A percentile compares a stretch with the other conserved stretches of the same genome.
Evolutionary conservation across 2,113 vertebrate genomes (phyloP).

Genomic region (Phrynosoma platyrhinos): DNA sequence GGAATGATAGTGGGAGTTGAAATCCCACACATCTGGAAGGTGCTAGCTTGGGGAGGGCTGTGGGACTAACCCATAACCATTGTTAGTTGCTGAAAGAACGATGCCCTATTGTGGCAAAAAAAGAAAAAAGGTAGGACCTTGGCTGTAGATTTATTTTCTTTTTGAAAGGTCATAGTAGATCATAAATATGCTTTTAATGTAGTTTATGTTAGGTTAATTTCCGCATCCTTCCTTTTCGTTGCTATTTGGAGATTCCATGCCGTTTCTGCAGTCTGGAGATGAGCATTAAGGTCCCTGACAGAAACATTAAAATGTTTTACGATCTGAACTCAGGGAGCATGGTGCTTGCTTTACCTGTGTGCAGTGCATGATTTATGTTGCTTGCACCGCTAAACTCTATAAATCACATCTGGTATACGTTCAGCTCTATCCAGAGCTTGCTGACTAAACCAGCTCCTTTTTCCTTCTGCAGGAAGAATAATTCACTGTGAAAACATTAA

Average conservation of each 20-base stretch:
- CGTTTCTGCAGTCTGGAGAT: conserved; percentile 27
- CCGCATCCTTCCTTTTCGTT: conserved; percentile 45
- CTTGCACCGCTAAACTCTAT: conserved; percentile 39
- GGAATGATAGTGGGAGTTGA: not conserved
- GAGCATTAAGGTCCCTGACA: conserved; percentile 41
- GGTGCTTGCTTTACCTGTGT: conserved; percentile 42
- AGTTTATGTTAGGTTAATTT: conserved; percentile 42
- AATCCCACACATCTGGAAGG: not conserved
- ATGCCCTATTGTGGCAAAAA: conserved; percentile 6
- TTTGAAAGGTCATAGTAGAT: conserved; percentile 35
- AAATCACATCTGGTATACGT: conserved; percentile 35
- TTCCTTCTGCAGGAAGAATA: conserved; percentile 13
- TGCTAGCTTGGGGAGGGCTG: not conserved
- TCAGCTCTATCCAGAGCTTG: conserved; percentile 25
- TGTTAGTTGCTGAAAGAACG: not conserved
- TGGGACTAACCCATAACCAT: not conserved
- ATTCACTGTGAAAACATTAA: conserved; percentile 20
- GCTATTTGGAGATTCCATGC: conserved; percentile 30
- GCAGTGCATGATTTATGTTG: conserved; percentile 14
- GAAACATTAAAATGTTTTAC: conserved; percentile 55
- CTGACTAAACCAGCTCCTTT: conserved; percentile 17
- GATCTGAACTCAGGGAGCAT: conserved; percentile 36
- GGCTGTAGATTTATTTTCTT: conserved; percentile 25
- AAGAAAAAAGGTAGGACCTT: not conserved
- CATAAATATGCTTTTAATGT: conserved; percentile 38